Evolutionary conservation across 2,113 vertebrate genomes (phyloP), one percentile per base, ranked within the genome.

Genomic region (Columbina picui): DNA sequence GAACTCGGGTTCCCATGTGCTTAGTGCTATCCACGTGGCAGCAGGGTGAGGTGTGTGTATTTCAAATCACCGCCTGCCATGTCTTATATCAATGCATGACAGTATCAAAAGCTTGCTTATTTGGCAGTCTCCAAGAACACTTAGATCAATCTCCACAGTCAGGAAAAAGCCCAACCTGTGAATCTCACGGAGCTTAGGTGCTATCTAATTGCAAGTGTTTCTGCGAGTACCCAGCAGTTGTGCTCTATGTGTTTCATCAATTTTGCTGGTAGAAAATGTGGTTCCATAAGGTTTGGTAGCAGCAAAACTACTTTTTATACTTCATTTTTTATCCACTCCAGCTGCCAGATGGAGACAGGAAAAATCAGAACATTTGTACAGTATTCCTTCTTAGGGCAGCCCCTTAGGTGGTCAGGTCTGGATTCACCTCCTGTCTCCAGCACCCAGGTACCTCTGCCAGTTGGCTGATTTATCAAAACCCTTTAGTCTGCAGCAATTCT

Each of bases 321-420:
- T 61, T 74, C 89, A 64, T 0, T 9, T 93, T 95, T 96, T 93
- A 96, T 96, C 85, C 59, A 41, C 82, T 93, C 75, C 82, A 91
- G 79, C 90, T 95, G 85, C 85, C 90, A 90, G 41, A 88, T 83
- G 79, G 94, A 96, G 91, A 90, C 82, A 88, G 79, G 75, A 93
- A 86, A 94, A 90, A 88, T 67, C 75, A 90, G 96, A 90, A 84
- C 47, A 67, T 73, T 93, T 76, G 27, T 77, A 61, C 34, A 74
- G 26, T 90, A 61, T 64, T 73, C 67, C 38, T 87, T 90, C 84
- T 91, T 74, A 59, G 89, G 34, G 56, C 45, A 87, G 67, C 63
- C 79, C 38, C 67, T 83, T 59, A 74, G 75, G 75, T 93, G 81
- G 34, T 93, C 55, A 73, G 47, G 25, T 90, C 78, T 85, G 63